A percentile compares a stretch with the other conserved stretches of the same genome.
Evolutionary conservation across 2,113 vertebrate genomes (phyloP).

Genomic region (Neotoma lepida): DNA sequence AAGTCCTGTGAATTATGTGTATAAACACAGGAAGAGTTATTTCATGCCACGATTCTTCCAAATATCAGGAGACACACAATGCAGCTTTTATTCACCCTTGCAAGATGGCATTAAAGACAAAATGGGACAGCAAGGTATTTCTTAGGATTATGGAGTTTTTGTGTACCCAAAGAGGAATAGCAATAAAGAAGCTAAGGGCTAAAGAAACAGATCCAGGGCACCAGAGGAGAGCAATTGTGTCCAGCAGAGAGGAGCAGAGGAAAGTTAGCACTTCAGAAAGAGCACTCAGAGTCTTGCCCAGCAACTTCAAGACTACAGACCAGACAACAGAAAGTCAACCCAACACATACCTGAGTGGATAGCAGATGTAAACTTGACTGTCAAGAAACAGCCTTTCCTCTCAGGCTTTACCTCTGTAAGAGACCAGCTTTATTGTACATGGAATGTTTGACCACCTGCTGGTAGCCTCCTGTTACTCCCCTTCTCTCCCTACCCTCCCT

Average conservation of each 20-base stretch:
- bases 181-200: neutral
- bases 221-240: accelerated
- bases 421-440: neutral
- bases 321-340: neutral
- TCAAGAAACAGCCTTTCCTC: neutral
- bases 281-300: neutral
- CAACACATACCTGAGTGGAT: neutral
- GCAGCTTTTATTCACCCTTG: neutral
- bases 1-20: neutral
- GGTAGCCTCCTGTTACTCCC: neutral
- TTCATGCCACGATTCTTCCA: neutral
- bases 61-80: neutral
- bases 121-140: neutral
- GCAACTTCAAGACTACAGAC: neutral
- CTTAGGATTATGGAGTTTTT: too few species aligned
- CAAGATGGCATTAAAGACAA: neutral
- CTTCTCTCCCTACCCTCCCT: neutral
- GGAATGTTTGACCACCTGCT: neutral
- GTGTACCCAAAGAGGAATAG: neutral
- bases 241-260: neutral
- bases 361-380: neutral
- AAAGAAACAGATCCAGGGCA: neutral
- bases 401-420: neutral
- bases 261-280: neutral
- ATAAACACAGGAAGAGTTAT: conserved; percentile 3